phyloP scores from a whole-genome alignment of 2,113 vertebrate species.

The cat (Felis catus) region DNA sequence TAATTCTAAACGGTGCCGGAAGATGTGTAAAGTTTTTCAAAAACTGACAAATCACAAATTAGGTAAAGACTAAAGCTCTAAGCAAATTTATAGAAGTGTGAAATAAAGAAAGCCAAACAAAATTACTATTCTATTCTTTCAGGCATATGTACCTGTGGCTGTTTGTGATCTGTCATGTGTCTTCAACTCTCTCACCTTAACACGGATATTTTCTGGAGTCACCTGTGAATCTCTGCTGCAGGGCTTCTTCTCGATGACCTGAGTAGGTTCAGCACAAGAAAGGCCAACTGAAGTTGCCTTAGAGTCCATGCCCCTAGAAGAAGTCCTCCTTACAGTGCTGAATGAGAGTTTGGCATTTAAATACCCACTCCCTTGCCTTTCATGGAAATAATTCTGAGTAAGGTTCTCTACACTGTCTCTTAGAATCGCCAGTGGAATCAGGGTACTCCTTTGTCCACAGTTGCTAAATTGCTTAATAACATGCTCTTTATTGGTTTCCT shows the following conservation, averaged over 20 bases:
- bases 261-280: neutral
- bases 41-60: neutral
- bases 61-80: neutral
- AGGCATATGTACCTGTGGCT: neutral
- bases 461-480: neutral
- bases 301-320: neutral
- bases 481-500: neutral
- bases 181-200: neutral
- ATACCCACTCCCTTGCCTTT: no score
- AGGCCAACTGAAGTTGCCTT: neutral
- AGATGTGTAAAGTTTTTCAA: neutral
- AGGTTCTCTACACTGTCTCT: neutral
- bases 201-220: neutral
- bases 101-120: neutral
- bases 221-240: neutral
- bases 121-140: neutral
- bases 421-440: neutral
- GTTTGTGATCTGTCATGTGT: neutral
- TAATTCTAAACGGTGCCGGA: neutral
- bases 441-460: neutral
- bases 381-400: neutral
- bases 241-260: neutral
- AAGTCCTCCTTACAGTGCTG: no score
- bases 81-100: neutral
- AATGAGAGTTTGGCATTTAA: neutral